These are phyloP conservation scores for Platynereis dumerilii DNA, from an alignment of 2,888 invertebrate species.

Conservation along the genomic window DNA sequence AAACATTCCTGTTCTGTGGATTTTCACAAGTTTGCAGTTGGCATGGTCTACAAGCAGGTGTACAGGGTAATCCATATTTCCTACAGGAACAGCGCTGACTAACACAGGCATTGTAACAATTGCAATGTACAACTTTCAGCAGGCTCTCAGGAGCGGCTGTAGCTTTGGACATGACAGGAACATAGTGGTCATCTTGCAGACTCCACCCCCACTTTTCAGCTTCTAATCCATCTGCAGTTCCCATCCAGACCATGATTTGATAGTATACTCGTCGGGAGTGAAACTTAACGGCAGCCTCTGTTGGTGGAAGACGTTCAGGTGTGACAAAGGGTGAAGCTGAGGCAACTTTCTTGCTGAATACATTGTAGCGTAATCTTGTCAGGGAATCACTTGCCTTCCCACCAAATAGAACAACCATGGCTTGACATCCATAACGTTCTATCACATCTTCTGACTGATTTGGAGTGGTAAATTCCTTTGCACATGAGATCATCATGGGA, in stretches of 20 bases:
- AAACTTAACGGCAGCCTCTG: conserved; percentile 36
- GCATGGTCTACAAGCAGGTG: conserved; percentile 26
- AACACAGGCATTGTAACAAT: conserved; percentile 36
- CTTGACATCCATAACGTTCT: no score
- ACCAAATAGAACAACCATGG: no score
- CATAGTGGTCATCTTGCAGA: conserved; percentile 15
- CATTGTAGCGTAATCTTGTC: no score
- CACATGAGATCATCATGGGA: no score
- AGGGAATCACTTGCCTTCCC: no score
- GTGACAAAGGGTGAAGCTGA: conserved; percentile 22
- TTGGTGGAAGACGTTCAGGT: conserved; percentile 39
- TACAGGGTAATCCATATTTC: conserved; percentile 27
- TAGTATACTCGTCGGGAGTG: conserved; percentile 37
- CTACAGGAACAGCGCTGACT: conserved; percentile 32
- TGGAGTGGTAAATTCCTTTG: no score
- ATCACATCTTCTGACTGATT: no score
- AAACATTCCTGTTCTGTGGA: no score
- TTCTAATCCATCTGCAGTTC: conserved; percentile 9
- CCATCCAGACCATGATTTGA: conserved; percentile 34
- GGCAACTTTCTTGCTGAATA: no score
- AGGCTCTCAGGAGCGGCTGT: conserved; percentile 38
- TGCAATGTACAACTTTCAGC: conserved; percentile 36
- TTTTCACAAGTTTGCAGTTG: neutral
- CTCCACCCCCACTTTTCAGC: conserved; percentile 39
- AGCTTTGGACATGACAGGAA: conserved; percentile 24